phyloP scores from a whole-genome alignment of 2,797 vertebrate species.

The Florisuga fusca region DNA sequence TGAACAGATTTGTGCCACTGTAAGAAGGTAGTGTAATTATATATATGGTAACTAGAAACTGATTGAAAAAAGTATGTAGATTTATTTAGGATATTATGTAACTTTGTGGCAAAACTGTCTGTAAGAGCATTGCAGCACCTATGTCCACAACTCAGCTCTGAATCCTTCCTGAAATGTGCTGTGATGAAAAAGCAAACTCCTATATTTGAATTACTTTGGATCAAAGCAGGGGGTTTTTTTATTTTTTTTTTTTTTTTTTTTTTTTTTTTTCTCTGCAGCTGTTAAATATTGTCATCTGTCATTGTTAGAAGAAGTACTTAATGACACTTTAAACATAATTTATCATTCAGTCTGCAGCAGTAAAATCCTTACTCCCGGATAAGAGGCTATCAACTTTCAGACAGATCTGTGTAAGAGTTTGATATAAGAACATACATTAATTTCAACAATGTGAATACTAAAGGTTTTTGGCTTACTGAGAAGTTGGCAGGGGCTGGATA shows the following conservation, averaged over 20 bases:
- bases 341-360: background rate
- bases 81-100: background rate
- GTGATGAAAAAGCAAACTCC: background rate
- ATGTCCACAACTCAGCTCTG: background rate
- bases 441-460: background rate
- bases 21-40: background rate
- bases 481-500: background rate
- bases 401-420: background rate
- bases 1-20: background rate
- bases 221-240: background rate
- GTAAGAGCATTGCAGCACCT: background rate
- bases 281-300: constrained; percentile 2
- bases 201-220: background rate
- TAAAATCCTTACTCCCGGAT: background rate
- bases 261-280: background rate
- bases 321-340: background rate
- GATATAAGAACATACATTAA: background rate
- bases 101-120: background rate
- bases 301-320: constrained; percentile 9
- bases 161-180: background rate
- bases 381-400: background rate
- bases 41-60: background rate
- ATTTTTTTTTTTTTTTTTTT: background rate
- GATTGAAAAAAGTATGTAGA: background rate
- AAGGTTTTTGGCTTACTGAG: background rate